Conservation (phyloP, 2,113 vertebrate genomes). For the Thalassarche chlororhynchos region DNA sequence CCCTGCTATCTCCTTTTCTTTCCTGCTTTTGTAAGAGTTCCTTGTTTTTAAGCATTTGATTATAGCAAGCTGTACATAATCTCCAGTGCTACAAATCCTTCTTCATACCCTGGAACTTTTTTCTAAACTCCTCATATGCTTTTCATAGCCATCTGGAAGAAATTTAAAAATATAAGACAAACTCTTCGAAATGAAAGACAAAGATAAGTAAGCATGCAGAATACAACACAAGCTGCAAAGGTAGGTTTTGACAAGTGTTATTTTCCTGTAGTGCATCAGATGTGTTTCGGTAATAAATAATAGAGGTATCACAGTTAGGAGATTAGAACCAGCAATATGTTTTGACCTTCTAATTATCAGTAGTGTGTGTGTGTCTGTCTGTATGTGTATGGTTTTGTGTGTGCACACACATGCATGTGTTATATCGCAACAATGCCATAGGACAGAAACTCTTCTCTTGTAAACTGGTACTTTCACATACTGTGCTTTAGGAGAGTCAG, state of each 20-base stretch:
- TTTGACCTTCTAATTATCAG: background rate
- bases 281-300: conserved; percentile 11
- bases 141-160: background rate
- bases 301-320: background rate
- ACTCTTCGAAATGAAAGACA: background rate
- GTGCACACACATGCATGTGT: no score
- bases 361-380: no score
- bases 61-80: background rate
- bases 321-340: background rate
- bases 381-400: background rate
- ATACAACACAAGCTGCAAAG: background rate
- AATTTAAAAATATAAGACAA: background rate
- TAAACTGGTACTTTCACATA: background rate
- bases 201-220: background rate
- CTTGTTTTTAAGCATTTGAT: background rate
- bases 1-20: background rate
- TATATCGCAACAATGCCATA: background rate
- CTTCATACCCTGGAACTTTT: background rate
- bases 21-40: background rate
- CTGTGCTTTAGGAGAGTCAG: background rate
- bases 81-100: background rate
- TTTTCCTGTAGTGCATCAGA: background rate
- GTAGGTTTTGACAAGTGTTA: background rate
- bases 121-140: background rate
- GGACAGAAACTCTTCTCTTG: background rate